Percentiles rank a stretch among this genome's conserved stretches.
Conservation (phyloP, 2,888 invertebrate genomes). For the Dermolepida albohirtum region DNA sequence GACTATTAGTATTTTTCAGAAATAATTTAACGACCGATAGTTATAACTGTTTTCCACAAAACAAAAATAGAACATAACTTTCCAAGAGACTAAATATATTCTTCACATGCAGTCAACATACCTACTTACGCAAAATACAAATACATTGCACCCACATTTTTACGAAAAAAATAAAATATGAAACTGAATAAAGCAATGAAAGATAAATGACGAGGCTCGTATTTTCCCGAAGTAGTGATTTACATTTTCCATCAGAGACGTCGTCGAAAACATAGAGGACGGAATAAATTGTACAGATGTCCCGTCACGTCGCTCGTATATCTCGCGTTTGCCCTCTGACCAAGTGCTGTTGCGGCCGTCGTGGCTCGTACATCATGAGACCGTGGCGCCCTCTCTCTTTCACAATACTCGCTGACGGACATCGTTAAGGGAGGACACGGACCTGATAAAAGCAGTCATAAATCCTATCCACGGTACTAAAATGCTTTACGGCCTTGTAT, state of each 20-base stretch:
- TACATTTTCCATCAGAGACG: slow-evolving; percentile 62
- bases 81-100: no score
- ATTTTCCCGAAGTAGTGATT: slow-evolving; percentile 55
- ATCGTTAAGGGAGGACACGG: slow-evolving; percentile 61
- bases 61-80: no score
- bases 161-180: no score
- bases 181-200: no score
- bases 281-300: slow-evolving; percentile 64
- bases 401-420: slow-evolving; percentile 57
- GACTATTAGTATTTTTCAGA: no score
- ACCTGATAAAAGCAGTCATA: slow-evolving; percentile 63
- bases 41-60: no score
- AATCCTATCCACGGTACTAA: slow-evolving; percentile 57
- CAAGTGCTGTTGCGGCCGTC: slow-evolving; percentile 59
- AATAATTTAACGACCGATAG: no score
- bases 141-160: no score
- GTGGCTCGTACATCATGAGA: slow-evolving; percentile 59
- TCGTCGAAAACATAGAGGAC: slow-evolving; percentile 57
- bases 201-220: background rate
- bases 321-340: slow-evolving; percentile 56
- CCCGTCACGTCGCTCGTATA: slow-evolving; percentile 62
- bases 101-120: no score
- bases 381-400: slow-evolving; percentile 50
- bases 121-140: no score
- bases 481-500: slow-evolving; percentile 56